A percentile compares a stretch with the other conserved stretches of the same genome.
These are phyloP conservation scores for Muschampia plurimacula DNA, from an alignment of 2,888 invertebrate species.

Conservation along the genomic window DNA sequence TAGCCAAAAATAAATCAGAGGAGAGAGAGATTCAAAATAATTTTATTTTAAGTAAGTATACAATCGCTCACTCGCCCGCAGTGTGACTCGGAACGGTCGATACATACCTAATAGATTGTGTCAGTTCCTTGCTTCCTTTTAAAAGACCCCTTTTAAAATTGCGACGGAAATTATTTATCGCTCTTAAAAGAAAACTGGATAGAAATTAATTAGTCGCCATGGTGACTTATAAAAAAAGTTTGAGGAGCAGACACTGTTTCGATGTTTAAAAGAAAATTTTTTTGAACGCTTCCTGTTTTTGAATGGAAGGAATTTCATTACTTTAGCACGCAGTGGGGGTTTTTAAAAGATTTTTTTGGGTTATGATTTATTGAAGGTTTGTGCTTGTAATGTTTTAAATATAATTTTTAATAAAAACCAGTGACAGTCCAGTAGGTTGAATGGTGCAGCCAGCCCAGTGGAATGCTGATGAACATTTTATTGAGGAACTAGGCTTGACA, in stretches of 20 bases:
- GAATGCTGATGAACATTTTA: not conserved
- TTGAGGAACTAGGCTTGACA: not conserved
- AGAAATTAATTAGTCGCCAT: slow-evolving; percentile 34
- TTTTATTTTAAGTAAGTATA: too few species aligned
- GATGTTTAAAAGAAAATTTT: slow-evolving; percentile 24
- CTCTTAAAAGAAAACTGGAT: slow-evolving; percentile 20
- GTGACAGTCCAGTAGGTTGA: not conserved
- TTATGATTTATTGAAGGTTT: not conserved
- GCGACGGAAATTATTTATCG: slow-evolving; percentile 32
- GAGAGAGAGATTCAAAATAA: too few species aligned
- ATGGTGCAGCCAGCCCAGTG: not conserved
- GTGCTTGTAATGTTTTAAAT: not conserved
- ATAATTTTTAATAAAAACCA: not conserved
- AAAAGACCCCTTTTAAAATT: slow-evolving; percentile 29
- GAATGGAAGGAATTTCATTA: slow-evolving; percentile 1
- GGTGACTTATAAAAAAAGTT: slow-evolving; percentile 33
- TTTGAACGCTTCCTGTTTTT: slow-evolving; percentile 5
- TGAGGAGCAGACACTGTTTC: slow-evolving; percentile 4
- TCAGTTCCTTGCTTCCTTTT: slow-evolving; percentile 18
- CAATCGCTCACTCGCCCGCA: too few species aligned
- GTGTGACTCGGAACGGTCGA: not conserved
- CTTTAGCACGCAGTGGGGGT: not conserved
- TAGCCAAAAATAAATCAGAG: too few species aligned
- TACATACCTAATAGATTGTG: slow-evolving; percentile 30
- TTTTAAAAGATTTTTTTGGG: not conserved